Evolutionary conservation across 2,888 invertebrate species (phyloP), one percentile per base, ranked within the genome.

Genomic region (Nomada fucata): DNA sequence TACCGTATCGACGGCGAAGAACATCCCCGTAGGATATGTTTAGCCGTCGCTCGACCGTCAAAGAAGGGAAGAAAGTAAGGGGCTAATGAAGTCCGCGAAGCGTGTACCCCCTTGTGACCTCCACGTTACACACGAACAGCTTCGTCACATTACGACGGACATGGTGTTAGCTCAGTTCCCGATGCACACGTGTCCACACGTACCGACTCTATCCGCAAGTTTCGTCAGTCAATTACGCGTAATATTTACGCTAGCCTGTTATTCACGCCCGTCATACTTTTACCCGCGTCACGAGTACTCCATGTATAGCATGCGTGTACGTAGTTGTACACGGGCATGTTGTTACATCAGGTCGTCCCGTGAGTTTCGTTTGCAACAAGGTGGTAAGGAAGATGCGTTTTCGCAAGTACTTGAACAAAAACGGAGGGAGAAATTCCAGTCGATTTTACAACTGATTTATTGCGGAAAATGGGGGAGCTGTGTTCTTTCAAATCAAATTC

Each of bases 31-130:
- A 69, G 87, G 89, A 89, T 91, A 91, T 91, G 91, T 91, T 90
- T 89, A 91, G 89, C 90, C 86, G 79, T 81, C 79, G 85, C 89
- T 88, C 89, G 88, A 80, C 82, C 88, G 85, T 90, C 88, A 91
- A 91, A 91, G 87, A 84, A 81, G 90, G 85, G 89, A 90, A 89
- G 91, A 91, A 90, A 86, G 82, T 76, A 86, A 88, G 88, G 87
- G 89, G 85, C 84, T 91, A 91, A 91, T 89, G 89, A 88, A 85
- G 72, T 84, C 89, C 87, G 47, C 85, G 84, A 90, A 88, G 91
- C 91, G 90, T 90, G 88, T 91, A 82, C 90, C 88, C 89, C 87
- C 85, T 77, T 85, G 84, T 83, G 88, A 89, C 87, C 90, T 90
- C 88, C 86, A 81, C 64, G 80, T 77, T 85, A 55, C 72, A 74